These are phyloP conservation scores for Sisor rabdophorus DNA, from an alignment of 2,113 vertebrate genomes.

Conservation along the genomic window DNA sequence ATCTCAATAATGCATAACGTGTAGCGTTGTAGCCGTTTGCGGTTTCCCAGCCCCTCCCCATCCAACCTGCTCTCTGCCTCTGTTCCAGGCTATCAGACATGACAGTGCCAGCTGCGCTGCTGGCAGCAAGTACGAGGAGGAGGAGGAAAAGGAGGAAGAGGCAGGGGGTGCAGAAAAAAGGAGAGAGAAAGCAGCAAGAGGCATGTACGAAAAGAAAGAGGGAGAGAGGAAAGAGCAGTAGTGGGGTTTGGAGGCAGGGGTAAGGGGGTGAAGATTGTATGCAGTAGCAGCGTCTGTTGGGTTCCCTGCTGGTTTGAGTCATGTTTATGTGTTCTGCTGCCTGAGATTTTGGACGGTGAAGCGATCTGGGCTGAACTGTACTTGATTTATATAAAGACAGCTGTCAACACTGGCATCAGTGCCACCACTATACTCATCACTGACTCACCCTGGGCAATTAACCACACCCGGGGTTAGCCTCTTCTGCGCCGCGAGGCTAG, in stretches of 20 bases:
- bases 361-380: slow-evolving; percentile 38
- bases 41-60: slow-evolving; percentile 57
- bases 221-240: slow-evolving; percentile 14
- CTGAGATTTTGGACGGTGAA: slow-evolving; percentile 27
- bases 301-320: slow-evolving; percentile 39
- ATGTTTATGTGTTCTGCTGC: slow-evolving; percentile 41
- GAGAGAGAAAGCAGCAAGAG: slow-evolving; percentile 22
- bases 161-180: slow-evolving; percentile 2
- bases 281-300: slow-evolving; percentile 40
- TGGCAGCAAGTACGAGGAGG: slow-evolving; percentile 49
- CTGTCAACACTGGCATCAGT: slow-evolving; percentile 46
- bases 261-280: slow-evolving; percentile 33
- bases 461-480: slow-evolving; percentile 42
- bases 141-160: slow-evolving; percentile 38
- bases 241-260: slow-evolving; percentile 22
- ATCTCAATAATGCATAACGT: slow-evolving; percentile 57
- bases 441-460: slow-evolving; percentile 49
- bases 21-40: slow-evolving; percentile 60
- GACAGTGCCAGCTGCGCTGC: slow-evolving; percentile 75
- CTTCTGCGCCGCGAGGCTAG: slow-evolving; percentile 31
- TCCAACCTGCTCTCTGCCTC: slow-evolving; percentile 58
- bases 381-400: slow-evolving; percentile 52
- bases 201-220: background rate
- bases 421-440: slow-evolving; percentile 44
- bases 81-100: slow-evolving; percentile 73